These are phyloP conservation scores for Amblyornis subalaris DNA, from an alignment of 2,113 vertebrate genomes.

Conservation along the genomic window DNA sequence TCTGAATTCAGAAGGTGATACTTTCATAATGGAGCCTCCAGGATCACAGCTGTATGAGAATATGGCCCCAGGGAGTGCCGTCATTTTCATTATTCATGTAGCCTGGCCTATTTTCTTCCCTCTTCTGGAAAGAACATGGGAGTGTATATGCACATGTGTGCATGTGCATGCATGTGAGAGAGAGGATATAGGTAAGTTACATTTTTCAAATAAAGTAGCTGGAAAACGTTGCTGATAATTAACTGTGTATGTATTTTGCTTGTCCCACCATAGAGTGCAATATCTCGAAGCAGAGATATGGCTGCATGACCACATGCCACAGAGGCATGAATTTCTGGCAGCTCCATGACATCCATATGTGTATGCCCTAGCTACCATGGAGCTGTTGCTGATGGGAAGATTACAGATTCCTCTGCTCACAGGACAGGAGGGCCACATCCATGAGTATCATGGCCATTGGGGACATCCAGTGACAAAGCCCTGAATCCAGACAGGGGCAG, in stretches of 20 bases:
- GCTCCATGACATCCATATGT: rapidly evolving
- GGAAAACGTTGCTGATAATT: not conserved
- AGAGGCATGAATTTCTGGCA: not conserved
- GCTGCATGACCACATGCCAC: not conserved
- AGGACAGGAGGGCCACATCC: not conserved
- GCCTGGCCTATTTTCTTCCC: conserved; percentile 16
- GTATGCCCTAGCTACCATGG: not conserved
- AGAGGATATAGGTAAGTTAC: not conserved
- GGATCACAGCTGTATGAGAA: not conserved
- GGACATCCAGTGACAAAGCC: not conserved
- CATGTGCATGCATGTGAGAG: not conserved
- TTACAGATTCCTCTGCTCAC: rapidly evolving
- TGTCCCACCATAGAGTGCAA: not conserved
- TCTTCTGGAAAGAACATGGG: not conserved
- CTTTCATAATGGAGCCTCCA: not conserved
- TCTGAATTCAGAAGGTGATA: not conserved
- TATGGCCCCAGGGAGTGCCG: not conserved
- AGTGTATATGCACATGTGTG: not conserved
- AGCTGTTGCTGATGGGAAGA: not conserved
- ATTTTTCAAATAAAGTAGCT: not conserved
- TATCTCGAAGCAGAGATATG: not conserved
- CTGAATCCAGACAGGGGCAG: not conserved
- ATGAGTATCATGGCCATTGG: rapidly evolving
- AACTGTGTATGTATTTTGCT: not conserved
- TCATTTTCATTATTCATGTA: conserved; percentile 33